Base-by-base conservation (phyloP, 1,140 invertebrate species). In the Glossosoma conforme region DNA sequence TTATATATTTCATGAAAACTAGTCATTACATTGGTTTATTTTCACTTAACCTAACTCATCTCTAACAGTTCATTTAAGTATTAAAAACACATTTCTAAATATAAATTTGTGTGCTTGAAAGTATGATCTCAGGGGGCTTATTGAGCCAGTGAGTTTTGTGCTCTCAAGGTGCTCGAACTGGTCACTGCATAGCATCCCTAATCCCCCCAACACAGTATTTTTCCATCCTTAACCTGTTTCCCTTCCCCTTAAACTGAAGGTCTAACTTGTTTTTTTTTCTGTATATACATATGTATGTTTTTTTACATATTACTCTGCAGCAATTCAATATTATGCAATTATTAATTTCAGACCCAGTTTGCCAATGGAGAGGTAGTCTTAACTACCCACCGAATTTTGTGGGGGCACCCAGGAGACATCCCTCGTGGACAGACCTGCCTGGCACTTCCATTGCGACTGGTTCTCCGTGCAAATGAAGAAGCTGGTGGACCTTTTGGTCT, bases 381-480 rank as follows among this genome's bases (percentile, higher is more conserved):
- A 18, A 93, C 90, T 15, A 86, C 80, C 35, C 86, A 91, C 62
- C 78, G 88, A 60, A 70, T 93, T 33, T 71, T 93, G 40, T 95
- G 90, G 89, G 84, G 79, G 18, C 83, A 82, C 62, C 79, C 80
- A 21, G 83, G 79, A 38, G 82, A 85, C 60, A 84, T 86, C 65
- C 70, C 79, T n/a, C 74, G 75, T 50, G 82, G 82, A 15, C 71
- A 82, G 53, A 78, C 79, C 2, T 85, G 82, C 57, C 67, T 93
- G 9, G 81, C 82, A 10, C 65, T 93, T 21, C 74, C 80, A 22
- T 72, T 93, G 20, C 74, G 77, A 49, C 80, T 86, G 60, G 75
- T 93, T 44, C 78, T 89, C 32, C 86, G 81, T 41, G 70, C 87
- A 6, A 86, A 91, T 69, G 88, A 91, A 65, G 87, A 92, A 68